phyloP scores from a whole-genome alignment of 2,888 invertebrate genomes.

The Drosophila rellima region DNA sequence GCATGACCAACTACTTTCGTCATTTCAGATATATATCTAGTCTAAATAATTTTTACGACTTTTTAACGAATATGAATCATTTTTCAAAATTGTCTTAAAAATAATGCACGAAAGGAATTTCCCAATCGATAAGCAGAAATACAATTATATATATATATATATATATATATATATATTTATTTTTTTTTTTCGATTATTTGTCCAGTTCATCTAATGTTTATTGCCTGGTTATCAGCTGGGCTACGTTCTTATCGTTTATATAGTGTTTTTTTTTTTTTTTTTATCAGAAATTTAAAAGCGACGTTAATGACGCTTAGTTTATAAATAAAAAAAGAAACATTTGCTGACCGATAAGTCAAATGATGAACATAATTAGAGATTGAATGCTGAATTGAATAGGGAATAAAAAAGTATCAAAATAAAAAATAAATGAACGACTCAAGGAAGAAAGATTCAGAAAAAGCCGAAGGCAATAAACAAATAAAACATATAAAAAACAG shows the following conservation, averaged over 20 bases:
- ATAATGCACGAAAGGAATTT: constrained; percentile 2
- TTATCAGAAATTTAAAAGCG: constrained; percentile 30
- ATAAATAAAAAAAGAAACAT: constrained; percentile 34
- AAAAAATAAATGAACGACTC: neutral
- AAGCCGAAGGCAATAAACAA: too few relatives aligned
- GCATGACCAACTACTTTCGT: too few relatives aligned
- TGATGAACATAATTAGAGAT: constrained; percentile 3
- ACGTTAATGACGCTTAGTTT: constrained; percentile 36
- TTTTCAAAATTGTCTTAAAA: neutral
- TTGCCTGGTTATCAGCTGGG: constrained; percentile 26
- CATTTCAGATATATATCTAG: too few relatives aligned
- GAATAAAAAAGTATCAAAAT: neutral
- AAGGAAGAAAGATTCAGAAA: too few relatives aligned
- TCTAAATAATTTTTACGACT: too few relatives aligned
- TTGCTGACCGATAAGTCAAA: constrained; percentile 34
- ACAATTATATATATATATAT: too few relatives aligned
- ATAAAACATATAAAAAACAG: too few relatives aligned
- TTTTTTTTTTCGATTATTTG: too few relatives aligned
- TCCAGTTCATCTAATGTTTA: constrained; percentile 25
- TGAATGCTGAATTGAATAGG: neutral
- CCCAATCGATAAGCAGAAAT: neutral
- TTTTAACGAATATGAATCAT: constrained; percentile 20
- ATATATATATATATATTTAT: too few relatives aligned
- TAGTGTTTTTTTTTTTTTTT: neutral
- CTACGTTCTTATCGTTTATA: constrained; percentile 6